Percentiles rank a stretch among this genome's conserved stretches.
phyloP scores from a whole-genome alignment of 2,113 vertebrate genomes.

The Osmerus eperlanus region DNA sequence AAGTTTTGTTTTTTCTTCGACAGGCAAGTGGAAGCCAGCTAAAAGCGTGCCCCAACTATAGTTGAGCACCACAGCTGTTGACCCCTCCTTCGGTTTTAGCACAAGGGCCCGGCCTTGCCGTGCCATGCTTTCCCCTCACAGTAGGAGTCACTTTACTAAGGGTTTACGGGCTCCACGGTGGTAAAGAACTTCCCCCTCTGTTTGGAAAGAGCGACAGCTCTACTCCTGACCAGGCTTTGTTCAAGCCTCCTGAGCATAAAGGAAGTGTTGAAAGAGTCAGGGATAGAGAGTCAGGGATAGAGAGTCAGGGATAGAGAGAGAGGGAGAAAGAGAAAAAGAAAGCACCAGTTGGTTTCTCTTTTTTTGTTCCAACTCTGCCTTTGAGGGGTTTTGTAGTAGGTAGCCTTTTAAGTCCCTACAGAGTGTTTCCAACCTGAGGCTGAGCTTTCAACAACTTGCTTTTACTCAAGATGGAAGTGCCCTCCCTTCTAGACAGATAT shows the following conservation, averaged over 20 bases:
- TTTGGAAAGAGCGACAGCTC: conserved; percentile 29
- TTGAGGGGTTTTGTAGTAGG: conserved; percentile 18
- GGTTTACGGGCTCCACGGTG: conserved; percentile 43
- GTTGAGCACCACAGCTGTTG: conserved; percentile 1
- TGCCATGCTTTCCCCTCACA: conserved; percentile 32
- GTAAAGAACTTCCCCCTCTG: conserved; percentile 33
- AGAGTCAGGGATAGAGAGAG: background rate
- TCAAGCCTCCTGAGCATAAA: conserved; percentile 37
- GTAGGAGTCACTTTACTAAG: conserved; percentile 26
- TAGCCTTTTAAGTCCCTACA: conserved; percentile 13
- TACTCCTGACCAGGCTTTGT: conserved; percentile 20
- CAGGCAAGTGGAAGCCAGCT: conserved; percentile 9
- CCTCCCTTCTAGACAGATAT: background rate
- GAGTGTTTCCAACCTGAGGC: conserved; percentile 15
- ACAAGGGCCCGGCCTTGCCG: conserved; percentile 34
- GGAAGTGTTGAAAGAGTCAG: conserved; percentile 36
- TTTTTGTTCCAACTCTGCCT: conserved; percentile 22
- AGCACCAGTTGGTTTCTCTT: conserved; percentile 19
- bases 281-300: background rate
- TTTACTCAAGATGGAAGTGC: conserved; percentile 13
- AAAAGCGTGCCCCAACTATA: conserved; percentile 19
- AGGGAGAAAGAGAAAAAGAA: too few relatives aligned
- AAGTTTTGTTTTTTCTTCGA: background rate
- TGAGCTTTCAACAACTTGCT: background rate
- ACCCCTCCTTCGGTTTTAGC: conserved; percentile 24